Evolutionary conservation across 2,888 invertebrate species (phyloP).

Genomic region (Nomada fabriciana): DNA sequence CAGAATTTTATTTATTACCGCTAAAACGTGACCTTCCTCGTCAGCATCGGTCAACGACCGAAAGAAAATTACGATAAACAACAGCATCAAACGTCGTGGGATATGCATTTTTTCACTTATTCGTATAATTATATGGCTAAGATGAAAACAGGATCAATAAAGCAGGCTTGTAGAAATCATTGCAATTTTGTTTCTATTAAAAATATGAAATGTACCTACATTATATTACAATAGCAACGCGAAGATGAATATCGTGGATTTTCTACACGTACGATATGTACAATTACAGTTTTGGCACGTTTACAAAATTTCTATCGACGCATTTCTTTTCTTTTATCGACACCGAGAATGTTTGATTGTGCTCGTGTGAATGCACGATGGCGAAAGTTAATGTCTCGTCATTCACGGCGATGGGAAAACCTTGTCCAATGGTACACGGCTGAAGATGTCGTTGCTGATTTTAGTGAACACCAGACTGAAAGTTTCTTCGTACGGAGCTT

Average conservation of each 20-base stretch:
- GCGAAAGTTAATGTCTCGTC: background rate
- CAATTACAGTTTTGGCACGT: slow-evolving; percentile 36
- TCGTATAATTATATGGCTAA: background rate
- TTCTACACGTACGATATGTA: slow-evolving; percentile 26
- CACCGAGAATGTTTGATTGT: background rate
- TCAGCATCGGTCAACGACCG: too few relatives aligned
- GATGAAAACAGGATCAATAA: background rate
- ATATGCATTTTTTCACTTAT: too few relatives aligned
- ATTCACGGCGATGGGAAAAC: slow-evolving; percentile 85
- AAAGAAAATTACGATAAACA: too few relatives aligned
- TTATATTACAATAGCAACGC: background rate
- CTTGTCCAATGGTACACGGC: slow-evolving; percentile 88
- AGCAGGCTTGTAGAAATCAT: background rate
- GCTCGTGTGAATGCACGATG: too few relatives aligned
- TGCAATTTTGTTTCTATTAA: background rate
- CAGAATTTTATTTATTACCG: too few relatives aligned
- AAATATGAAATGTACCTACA: background rate
- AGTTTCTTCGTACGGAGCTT: slow-evolving; percentile 89
- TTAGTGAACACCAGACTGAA: slow-evolving; percentile 89
- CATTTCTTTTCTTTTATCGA: background rate
- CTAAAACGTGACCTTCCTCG: too few relatives aligned
- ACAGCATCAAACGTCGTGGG: too few relatives aligned
- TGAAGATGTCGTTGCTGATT: slow-evolving; percentile 89
- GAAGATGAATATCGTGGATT: background rate
- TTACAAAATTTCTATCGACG: background rate